Evolutionary conservation across 1,140 invertebrate genomes (phyloP), one percentile per base, ranked within the genome.

Genomic region (Bombus breviceps): DNA sequence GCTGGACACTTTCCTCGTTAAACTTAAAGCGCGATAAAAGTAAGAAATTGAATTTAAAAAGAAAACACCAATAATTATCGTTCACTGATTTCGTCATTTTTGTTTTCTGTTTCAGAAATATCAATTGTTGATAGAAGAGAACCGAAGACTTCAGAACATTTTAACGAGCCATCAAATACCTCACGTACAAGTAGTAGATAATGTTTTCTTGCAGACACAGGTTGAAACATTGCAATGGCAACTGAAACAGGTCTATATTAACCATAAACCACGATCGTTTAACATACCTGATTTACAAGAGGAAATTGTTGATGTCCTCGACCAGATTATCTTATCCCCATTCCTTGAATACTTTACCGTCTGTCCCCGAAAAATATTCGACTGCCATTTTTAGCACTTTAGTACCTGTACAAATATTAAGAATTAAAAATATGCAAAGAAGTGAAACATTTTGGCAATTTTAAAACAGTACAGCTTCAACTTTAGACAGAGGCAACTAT

Each of bases 191-290:
- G 91, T 90, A 91, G 95, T 96, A 91, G 97, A 97, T 95, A 96
- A 96, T 90, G 96, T 96, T 86, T 96, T 96, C 79, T 95, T 97
- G 84, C 97, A 97, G 93, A 97, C 97, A 91, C 97, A 97, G 94
- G 96, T 98, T 88, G 97, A 97, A 89, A 97, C 97, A 78, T 94
- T 98, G 84, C 96, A 97, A 92, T 98, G 97, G 97, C 97, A 98
- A 94, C 93, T 98, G 72, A 97, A 97, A 95, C 97, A 98, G 97
- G 97, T 98, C 95, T 92, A 94, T 93, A 85, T 72, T 73, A 62
- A 74, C 59, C 78, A 57, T 73, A 73, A 71, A 66, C 32, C 34
- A 80, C 68, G 28, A 53, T 53, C 47, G 47, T 74, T 85, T 74
- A 81, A 85, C 41, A 62, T 57, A 39, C 57, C 32, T 57, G 47